Conservation (phyloP, 2,888 invertebrate genomes). For the Phalangium opilio region DNA sequence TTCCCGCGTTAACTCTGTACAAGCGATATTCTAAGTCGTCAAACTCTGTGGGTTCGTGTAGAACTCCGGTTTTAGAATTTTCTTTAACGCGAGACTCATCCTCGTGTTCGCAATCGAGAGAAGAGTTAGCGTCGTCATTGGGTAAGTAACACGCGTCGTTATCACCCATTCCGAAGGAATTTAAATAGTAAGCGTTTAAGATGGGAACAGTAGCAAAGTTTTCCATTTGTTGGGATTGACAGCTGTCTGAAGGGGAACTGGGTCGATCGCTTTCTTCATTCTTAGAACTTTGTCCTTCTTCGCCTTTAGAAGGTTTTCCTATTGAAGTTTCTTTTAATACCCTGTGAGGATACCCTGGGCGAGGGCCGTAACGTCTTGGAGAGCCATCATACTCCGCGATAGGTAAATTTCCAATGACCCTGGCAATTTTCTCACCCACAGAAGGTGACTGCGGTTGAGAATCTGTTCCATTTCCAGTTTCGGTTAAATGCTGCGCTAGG, state of each 20-base stretch:
- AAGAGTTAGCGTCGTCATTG: background rate
- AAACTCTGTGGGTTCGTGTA: slow-evolving; percentile 10
- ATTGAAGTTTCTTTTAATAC: slow-evolving; percentile 16
- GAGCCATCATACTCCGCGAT: slow-evolving; percentile 87
- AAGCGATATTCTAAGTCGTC: slow-evolving; percentile 54
- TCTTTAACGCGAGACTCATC: background rate
- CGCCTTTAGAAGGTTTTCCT: slow-evolving; percentile 11
- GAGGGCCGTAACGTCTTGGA: slow-evolving; percentile 65
- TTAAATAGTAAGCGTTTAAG: background rate
- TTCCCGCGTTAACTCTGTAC: slow-evolving; percentile 48
- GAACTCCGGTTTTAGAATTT: background rate
- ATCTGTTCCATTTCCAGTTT: slow-evolving; percentile 27
- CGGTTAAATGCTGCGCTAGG: background rate
- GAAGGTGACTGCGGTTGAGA: slow-evolving; percentile 14
- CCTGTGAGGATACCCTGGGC: slow-evolving; percentile 68
- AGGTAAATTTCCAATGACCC: slow-evolving; percentile 61
- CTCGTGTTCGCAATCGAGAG: background rate
- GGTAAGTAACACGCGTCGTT: background rate
- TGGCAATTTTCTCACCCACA: slow-evolving; percentile 18
- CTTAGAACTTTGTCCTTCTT: slow-evolving; percentile 5
- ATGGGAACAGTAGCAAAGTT: too few relatives aligned
- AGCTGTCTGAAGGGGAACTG: background rate
- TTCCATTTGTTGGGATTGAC: too few relatives aligned
- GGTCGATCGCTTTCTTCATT: background rate
- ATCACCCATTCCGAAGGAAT: background rate